Base-by-base conservation (phyloP, 2,113 vertebrate genomes). In the Mellivora capensis region DNA sequence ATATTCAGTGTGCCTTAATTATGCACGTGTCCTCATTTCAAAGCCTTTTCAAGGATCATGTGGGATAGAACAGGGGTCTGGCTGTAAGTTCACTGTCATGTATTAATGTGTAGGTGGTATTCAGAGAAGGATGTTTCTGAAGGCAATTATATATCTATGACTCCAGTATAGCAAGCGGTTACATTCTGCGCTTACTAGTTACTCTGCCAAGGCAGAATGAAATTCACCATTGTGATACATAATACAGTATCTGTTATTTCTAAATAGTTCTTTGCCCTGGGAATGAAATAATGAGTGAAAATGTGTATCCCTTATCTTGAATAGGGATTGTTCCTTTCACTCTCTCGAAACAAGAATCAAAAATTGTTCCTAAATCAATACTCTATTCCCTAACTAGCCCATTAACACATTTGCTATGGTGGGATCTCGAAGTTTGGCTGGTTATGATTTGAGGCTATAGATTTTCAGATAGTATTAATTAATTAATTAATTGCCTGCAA, bases 71-170 rank as follows among this genome's bases (percentile, higher is more conserved):
- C 97, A 98, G 90, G 96, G 96, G 97, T 96, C 90, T 97, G 82
- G 96, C 97, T 98, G 97, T 98, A 97, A 96, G 96, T 98, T 97
- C 94, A 93, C 84, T 96, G 94, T 89, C 96, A 93, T 69, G 69
- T 98, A 88, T 97, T 96, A 98, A 97, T 98, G 95, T 98, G 97
- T 97, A 98, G 97, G 97, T 98, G 97, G 97, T 96, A 97, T 98
- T 98, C 98, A 98, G 96, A 96, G 67, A 77, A 96, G 84, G 90
- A 47, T 91, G 79, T 95, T 94, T 97, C 96, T 97, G 61, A 94
- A 96, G 77, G 87, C 97, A 97, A 91, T 97, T 98, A 96, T 96
- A 89, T 96, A 94, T 95, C 96, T 91, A 34, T 89, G 96, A 95
- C 77, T 96, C 82, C 67, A 91, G n/a, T 89, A 84, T 44, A 97